Percentiles rank a stretch among this genome's conserved stretches.
These are phyloP conservation scores for Liparis tanakae DNA, from an alignment of 2,797 vertebrate species.

Conservation along the genomic window DNA sequence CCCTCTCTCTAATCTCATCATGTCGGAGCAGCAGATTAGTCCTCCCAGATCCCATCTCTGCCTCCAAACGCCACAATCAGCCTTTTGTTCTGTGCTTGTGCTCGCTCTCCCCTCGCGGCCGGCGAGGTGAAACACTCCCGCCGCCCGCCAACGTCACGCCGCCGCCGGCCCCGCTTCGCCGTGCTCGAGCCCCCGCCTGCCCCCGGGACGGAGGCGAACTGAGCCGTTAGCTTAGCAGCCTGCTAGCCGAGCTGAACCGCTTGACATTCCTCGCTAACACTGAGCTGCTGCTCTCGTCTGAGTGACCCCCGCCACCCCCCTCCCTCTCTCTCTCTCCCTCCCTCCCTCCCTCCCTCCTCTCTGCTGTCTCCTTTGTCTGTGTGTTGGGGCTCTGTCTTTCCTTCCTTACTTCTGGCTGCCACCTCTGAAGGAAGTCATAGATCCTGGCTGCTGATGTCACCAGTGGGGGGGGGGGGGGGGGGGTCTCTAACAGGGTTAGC, in stretches of 20 bases:
- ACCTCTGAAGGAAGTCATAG: slow-evolving; percentile 79
- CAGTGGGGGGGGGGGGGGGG: slow-evolving; percentile 2
- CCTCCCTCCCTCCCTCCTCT: slow-evolving; percentile 14
- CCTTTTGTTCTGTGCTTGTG: slow-evolving; percentile 74
- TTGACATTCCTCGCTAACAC: slow-evolving; percentile 74
- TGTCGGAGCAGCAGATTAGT: slow-evolving; percentile 82
- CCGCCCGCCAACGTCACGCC: slow-evolving; percentile 65
- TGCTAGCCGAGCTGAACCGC: slow-evolving; percentile 65
- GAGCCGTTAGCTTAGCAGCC: slow-evolving; percentile 68
- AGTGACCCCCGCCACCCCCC: slow-evolving; percentile 61
- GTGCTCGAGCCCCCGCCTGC: slow-evolving; percentile 43
- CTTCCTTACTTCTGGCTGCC: slow-evolving; percentile 63
- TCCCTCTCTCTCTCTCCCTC: slow-evolving; percentile 45
- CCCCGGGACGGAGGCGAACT: slow-evolving; percentile 62
- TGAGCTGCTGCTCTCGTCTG: slow-evolving; percentile 62
- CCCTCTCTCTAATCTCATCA: slow-evolving; percentile 82
- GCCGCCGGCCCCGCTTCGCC: slow-evolving; percentile 51
- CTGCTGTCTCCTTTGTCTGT: slow-evolving; percentile 66
- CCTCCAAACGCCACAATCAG: slow-evolving; percentile 79
- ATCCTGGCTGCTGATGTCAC: slow-evolving; percentile 76
- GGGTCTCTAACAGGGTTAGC: slow-evolving; percentile 68
- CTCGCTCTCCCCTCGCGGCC: slow-evolving; percentile 58
- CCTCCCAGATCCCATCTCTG: slow-evolving; percentile 78
- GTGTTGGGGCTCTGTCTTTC: slow-evolving; percentile 67
- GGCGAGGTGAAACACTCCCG: slow-evolving; percentile 64